Base-by-base conservation (phyloP, 2,888 invertebrate genomes). In the Artemia sp. region DNA sequence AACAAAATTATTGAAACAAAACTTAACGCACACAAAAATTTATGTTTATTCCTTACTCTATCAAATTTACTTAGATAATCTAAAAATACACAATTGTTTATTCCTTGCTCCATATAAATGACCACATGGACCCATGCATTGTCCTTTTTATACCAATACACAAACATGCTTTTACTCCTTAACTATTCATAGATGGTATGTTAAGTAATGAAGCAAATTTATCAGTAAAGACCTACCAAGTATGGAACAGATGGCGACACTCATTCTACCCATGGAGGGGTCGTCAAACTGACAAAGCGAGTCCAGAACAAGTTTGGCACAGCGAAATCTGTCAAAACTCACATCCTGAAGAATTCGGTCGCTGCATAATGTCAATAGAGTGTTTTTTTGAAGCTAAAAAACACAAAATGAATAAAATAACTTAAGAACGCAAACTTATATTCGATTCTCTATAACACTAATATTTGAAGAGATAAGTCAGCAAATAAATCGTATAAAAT, bases 211-310 rank as follows among this genome's bases (percentile, higher is more conserved):
- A 19, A 58, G n/a, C 19, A 66, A 53, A 72, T 72, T 79, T 79
- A 77, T 80, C 81, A 8, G 81, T 80, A 69, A 81, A 51, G 51
- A 38, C 51, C 38, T 72, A 77, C 78, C 85, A 51, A 88, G 79
- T 73, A 88, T 87, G 72, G 87, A 87, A 75, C 87, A 87, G 72
- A 88, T 87, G 0, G 88, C 88, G n/a, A 88, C 87, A 38, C 86
- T 85, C 87, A 88, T 87, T 70, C 87, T 80, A 75, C 85, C 85
- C 84, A 87, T 86, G 68, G 85, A 84, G 8, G 83, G 78, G 75
- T 87, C 86, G 68, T 85, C 84, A 76, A 86, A 87, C 12, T 81
- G 79, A 74, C 85, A 85, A 70, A 88, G 79, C 73, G 85, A 85
- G 74, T 88, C 86, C 80, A 88, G 81, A 24, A 88, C 88, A 69